A percentile compares a stretch with the other conserved stretches of the same genome.
Evolutionary conservation across 2,113 vertebrate species (phyloP).

Genomic region (Corythoichthys haematopterus): DNA sequence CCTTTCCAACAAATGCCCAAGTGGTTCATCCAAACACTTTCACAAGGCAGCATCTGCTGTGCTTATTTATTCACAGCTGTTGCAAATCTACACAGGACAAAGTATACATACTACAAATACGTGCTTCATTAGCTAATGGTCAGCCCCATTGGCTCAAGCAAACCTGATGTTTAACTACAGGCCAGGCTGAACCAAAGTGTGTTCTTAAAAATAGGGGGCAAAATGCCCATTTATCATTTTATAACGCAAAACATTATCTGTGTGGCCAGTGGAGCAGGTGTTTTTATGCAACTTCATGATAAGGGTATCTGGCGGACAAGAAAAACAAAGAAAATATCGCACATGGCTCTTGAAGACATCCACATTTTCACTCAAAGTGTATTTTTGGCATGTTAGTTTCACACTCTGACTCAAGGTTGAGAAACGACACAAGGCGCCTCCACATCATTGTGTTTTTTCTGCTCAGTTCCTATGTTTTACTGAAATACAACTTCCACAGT

Average conservation of each 20-base stretch:
- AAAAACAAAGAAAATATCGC: constrained; percentile 4
- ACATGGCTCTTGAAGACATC: background rate
- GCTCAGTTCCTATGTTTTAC: background rate
- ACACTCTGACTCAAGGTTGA: constrained; percentile 26
- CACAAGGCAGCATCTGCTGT: background rate
- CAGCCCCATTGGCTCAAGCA: background rate
- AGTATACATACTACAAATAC: constrained; percentile 3
- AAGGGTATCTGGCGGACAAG: background rate
- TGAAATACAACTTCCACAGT: background rate
- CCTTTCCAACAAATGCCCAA: constrained; percentile 2
- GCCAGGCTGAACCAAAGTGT: background rate
- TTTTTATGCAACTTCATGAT: background rate
- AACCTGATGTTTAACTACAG: too few species aligned
- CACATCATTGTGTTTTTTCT: constrained; percentile 17
- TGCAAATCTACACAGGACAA: constrained; percentile 5
- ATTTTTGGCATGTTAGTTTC: constrained; percentile 33
- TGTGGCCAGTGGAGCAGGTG: background rate
- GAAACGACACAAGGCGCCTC: constrained; percentile 20
- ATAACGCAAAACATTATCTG: background rate
- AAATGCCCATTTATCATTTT: background rate
- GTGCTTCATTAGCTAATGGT: constrained; percentile 7
- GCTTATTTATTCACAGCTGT: background rate
- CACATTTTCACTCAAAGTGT: constrained; percentile 2
- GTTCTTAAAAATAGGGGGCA: background rate
- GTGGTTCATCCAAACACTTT: constrained; percentile 1